phyloP scores from a whole-genome alignment of 53 echinoderm and acorn worm species.

The Glandiceps talaboti region DNA sequence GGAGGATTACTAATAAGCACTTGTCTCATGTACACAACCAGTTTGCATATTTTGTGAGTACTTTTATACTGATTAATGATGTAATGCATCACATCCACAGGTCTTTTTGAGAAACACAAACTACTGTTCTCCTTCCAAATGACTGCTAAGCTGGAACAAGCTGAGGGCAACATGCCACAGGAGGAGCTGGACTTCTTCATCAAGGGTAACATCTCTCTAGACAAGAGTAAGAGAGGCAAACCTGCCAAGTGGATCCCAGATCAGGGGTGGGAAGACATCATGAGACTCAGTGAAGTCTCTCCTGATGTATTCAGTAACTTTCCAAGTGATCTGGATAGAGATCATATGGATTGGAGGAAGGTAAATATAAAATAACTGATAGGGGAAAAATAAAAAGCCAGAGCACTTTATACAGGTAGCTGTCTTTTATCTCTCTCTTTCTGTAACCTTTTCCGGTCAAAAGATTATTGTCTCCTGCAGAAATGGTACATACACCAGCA shows the following conservation, averaged over 20 bases:
- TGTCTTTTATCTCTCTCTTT: no score
- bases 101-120: conserved; percentile 99
- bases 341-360: conserved; percentile 64
- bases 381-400: no score
- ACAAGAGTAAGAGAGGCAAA: conserved; percentile 74
- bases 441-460: no score
- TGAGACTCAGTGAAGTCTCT: conserved; percentile 62
- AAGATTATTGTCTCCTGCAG: no score
- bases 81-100: no score
- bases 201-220: conserved; percentile 97
- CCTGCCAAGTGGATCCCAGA: conserved; percentile 97
- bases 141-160: conserved; percentile 98
- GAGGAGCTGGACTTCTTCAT: conserved; percentile 99
- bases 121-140: conserved; percentile 99
- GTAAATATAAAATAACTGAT: conserved; percentile 36
- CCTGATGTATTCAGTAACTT: conserved; percentile 57
- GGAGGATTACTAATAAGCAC: no score
- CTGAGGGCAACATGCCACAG: conserved; percentile 77
- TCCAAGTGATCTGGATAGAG: conserved; percentile 82
- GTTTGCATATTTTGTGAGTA: no score
- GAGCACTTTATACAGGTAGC: no score
- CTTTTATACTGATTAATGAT: no score
- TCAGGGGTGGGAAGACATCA: conserved; percentile 98
- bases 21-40: no score
- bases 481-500: no score